Conservation (phyloP, 2,797 vertebrate species). For the Muraenolepis orangiensis region DNA sequence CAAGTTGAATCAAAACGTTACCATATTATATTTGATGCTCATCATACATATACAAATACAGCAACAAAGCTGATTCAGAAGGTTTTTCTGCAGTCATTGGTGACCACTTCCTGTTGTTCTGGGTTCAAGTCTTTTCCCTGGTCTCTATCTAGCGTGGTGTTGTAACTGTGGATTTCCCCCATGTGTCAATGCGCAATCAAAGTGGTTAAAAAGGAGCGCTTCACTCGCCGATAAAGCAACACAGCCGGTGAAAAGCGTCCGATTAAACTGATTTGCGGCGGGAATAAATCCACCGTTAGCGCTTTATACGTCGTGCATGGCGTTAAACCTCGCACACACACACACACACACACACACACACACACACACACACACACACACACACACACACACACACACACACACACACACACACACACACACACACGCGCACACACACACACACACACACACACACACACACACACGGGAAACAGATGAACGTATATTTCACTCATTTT, state of each 20-base stretch:
- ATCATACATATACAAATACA: background rate
- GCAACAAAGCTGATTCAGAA: conserved; percentile 29
- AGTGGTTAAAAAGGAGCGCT: conserved; percentile 54
- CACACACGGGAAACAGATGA: conserved; percentile 67
- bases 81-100: conserved; percentile 51
- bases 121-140: conserved; percentile 61
- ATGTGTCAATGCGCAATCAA: conserved; percentile 63
- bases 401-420: conserved; percentile 50
- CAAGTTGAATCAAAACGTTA: conserved; percentile 4
- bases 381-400: conserved; percentile 48
- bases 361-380: conserved; percentile 48
- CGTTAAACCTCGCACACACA: conserved; percentile 32
- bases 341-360: conserved; percentile 50
- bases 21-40: background rate
- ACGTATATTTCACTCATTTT: conserved; percentile 69
- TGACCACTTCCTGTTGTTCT: conserved; percentile 46
- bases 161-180: conserved; percentile 64
- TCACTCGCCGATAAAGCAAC: conserved; percentile 63
- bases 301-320: conserved; percentile 59
- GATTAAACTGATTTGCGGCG: conserved; percentile 69
- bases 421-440: too few relatives aligned
- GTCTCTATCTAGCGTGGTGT: conserved; percentile 33
- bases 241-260: conserved; percentile 60
- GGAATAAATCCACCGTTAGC: conserved; percentile 51
- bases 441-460: too few relatives aligned